These are phyloP conservation scores for Mirza zaza DNA, from an alignment of 2,113 vertebrate genomes.

Conservation along the genomic window DNA sequence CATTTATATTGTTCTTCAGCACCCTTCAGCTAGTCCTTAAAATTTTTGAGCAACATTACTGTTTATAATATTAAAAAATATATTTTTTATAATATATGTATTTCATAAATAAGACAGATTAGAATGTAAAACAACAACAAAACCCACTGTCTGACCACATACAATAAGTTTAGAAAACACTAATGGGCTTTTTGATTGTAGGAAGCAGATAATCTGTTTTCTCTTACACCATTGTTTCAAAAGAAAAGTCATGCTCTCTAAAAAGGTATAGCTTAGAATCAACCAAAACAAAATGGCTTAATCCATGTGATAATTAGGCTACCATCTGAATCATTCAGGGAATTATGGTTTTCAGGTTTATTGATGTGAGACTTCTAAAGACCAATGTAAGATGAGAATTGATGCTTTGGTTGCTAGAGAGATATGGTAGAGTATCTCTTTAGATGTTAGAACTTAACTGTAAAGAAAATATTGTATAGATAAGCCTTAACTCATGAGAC, in stretches of 20 bases:
- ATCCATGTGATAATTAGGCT: constrained; percentile 12
- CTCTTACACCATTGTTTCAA: background rate
- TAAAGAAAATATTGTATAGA: background rate
- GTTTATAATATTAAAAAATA: background rate
- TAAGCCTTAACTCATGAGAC: background rate
- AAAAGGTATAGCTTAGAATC: constrained; percentile 3
- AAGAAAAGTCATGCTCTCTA: constrained; percentile 3
- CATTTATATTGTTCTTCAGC: background rate
- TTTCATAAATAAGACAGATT: background rate
- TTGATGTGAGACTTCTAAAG: background rate
- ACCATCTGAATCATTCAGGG: constrained; percentile 4
- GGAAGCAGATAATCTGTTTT: background rate
- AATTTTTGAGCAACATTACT: background rate
- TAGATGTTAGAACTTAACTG: background rate
- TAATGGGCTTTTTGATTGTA: background rate
- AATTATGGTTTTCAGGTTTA: constrained; percentile 12
- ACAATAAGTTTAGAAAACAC: background rate
- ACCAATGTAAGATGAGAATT: background rate
- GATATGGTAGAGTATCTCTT: background rate
- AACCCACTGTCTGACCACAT: background rate
- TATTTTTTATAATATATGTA: background rate
- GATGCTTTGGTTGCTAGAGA: background rate
- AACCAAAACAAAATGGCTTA: constrained; percentile 27
- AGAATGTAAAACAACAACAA: background rate
- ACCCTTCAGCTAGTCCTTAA: background rate